Evolutionary conservation across 1,140 invertebrate genomes (phyloP).

Genomic region (Caenorhabditis inopinata): DNA sequence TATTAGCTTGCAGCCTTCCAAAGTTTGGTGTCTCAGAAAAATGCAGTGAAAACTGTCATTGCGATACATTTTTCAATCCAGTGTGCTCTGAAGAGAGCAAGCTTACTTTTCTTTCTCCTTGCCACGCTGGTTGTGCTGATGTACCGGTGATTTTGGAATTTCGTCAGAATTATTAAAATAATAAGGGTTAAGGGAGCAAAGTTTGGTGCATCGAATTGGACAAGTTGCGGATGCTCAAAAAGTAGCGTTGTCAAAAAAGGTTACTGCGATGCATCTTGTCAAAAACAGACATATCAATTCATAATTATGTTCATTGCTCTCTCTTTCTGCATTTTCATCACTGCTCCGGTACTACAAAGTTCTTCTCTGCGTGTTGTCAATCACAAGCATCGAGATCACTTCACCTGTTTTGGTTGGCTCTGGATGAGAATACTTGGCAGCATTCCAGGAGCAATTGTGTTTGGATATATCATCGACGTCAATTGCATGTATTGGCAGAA

Average conservation of each 20-base stretch:
- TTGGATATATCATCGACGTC: slow-evolving; percentile 39
- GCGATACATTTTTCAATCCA: slow-evolving; percentile 42
- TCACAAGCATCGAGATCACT: slow-evolving; percentile 32
- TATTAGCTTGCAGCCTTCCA: neutral
- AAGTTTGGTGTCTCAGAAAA: neutral
- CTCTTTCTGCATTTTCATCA: slow-evolving; percentile 28
- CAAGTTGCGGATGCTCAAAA: slow-evolving; percentile 2
- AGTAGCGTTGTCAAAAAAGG: slow-evolving; percentile 32
- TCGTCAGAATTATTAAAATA: neutral
- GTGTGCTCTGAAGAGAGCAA: slow-evolving; percentile 30
- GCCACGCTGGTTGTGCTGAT: slow-evolving; percentile 34
- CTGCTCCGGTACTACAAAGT: slow-evolving; percentile 31
- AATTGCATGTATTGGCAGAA: slow-evolving; percentile 39
- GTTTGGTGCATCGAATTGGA: neutral
- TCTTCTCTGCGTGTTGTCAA: slow-evolving; percentile 38
- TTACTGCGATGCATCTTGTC: slow-evolving; percentile 35
- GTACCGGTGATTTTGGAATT: neutral
- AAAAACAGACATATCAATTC: slow-evolving; percentile 16
- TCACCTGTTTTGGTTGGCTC: slow-evolving; percentile 42
- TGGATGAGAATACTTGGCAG: slow-evolving; percentile 38
- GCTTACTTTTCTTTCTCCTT: slow-evolving; percentile 29
- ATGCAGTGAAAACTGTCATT: slow-evolving; percentile 32
- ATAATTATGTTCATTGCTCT: slow-evolving; percentile 17
- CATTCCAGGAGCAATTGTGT: slow-evolving; percentile 38
- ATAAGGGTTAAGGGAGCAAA: neutral